Evolutionary conservation across 2,888 invertebrate genomes (phyloP).

Genomic region (Allacma fusca): DNA sequence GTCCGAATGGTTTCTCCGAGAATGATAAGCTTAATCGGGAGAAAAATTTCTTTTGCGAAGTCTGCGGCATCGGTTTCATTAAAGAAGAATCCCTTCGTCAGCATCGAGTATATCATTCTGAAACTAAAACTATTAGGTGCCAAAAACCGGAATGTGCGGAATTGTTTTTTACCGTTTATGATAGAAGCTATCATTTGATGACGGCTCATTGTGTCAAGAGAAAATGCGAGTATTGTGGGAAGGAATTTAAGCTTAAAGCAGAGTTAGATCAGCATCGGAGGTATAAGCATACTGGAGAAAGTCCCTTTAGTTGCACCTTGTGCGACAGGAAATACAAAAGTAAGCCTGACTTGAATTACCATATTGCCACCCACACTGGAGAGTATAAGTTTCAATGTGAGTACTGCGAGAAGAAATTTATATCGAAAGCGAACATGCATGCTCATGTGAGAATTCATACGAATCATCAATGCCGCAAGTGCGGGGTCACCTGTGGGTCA

Average conservation of each 20-base stretch:
- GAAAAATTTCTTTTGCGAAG: neutral
- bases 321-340: neutral
- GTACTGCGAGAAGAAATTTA: constrained; percentile 20
- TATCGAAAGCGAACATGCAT: constrained; percentile 18
- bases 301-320: neutral
- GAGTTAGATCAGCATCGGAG: neutral
- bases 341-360: constrained; percentile 1
- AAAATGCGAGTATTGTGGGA: neutral
- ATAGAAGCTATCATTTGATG: neutral
- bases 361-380: constrained; percentile 19
- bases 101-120: neutral
- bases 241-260: neutral
- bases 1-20: neutral
- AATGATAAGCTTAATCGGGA: neutral
- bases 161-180: constrained; percentile 19
- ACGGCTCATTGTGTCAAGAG: neutral
- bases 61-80: neutral
- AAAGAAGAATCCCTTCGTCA: neutral
- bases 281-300: constrained; percentile 26
- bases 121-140: neutral
- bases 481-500: neutral
- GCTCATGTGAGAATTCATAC: constrained; percentile 27
- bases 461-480: neutral
- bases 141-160: constrained; percentile 3
- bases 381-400: constrained; percentile 5